Percentiles rank a stretch among this genome's conserved stretches.
Conservation (phyloP, 2,888 invertebrate genomes). For the Papilio protenor region DNA sequence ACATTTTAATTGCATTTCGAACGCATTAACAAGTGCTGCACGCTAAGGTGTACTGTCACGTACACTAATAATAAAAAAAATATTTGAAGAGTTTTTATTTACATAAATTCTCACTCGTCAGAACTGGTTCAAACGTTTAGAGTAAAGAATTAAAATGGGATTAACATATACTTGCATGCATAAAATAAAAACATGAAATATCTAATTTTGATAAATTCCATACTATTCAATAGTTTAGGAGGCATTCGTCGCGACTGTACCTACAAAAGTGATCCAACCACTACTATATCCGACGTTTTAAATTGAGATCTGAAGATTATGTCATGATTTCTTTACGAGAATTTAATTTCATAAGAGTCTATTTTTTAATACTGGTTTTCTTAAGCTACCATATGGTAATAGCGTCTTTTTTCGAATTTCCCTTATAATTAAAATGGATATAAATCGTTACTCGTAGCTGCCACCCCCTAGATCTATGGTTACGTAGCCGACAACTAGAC, state of each 20-base stretch:
- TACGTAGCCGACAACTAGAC: no score
- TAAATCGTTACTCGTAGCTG: no score
- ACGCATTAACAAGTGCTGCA: slow-evolving; percentile 10
- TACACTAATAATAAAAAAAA: background rate
- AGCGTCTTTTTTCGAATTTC: no score
- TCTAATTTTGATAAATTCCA: background rate
- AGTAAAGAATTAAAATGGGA: no score
- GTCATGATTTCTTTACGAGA: slow-evolving; percentile 6
- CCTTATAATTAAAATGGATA: no score
- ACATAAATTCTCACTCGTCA: background rate
- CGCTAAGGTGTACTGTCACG: slow-evolving; percentile 14
- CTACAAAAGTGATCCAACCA: background rate
- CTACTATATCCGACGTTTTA: background rate
- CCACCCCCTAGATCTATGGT: no score
- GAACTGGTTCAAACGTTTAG: no score
- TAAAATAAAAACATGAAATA: background rate
- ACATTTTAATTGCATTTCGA: slow-evolving; percentile 15
- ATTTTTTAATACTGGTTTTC: background rate
- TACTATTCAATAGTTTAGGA: background rate
- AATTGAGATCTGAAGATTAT: background rate
- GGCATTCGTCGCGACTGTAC: background rate
- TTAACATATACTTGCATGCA: no score
- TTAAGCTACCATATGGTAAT: no score
- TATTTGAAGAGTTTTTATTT: no score
- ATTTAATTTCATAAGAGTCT: background rate